Evolutionary conservation across 2,797 vertebrate genomes (phyloP).

Genomic region (Pangasius larnaudii): DNA sequence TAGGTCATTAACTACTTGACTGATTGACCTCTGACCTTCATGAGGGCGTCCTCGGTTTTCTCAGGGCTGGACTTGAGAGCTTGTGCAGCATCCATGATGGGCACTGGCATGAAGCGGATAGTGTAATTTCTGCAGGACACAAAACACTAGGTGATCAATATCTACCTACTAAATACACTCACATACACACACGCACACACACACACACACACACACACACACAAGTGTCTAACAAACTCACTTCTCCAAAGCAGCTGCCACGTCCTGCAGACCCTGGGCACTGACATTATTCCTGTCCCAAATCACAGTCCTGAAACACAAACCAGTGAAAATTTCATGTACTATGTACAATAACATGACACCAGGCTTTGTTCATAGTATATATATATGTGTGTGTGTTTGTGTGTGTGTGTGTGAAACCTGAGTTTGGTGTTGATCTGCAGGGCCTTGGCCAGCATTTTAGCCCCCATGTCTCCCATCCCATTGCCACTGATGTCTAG

Average conservation of each 20-base stretch:
- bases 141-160: background rate
- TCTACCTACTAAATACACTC: background rate
- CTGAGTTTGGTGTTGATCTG: constrained; percentile 98
- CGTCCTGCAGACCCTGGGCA: constrained; percentile 93
- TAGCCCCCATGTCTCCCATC: constrained; percentile 98
- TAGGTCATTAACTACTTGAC: background rate
- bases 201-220: background rate
- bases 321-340: background rate
- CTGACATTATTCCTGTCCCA: constrained; percentile 95
- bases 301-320: constrained; percentile 83
- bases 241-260: constrained; percentile 95
- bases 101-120: constrained; percentile 94
- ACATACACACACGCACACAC: background rate
- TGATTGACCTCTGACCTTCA: constrained; percentile 81
- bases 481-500: constrained; percentile 95
- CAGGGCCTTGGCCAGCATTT: constrained; percentile 95
- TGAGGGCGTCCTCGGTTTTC: constrained; percentile 92
- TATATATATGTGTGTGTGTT: background rate
- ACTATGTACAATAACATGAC: background rate
- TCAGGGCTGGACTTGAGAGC: constrained; percentile 92
- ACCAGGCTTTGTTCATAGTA: background rate
- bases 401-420: constrained; percentile 63
- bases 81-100: constrained; percentile 94
- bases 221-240: constrained; percentile 70
- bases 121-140: constrained; percentile 86